Evolutionary conservation across 1,140 invertebrate genomes (phyloP).

Genomic region (Brachionus koreanus): DNA sequence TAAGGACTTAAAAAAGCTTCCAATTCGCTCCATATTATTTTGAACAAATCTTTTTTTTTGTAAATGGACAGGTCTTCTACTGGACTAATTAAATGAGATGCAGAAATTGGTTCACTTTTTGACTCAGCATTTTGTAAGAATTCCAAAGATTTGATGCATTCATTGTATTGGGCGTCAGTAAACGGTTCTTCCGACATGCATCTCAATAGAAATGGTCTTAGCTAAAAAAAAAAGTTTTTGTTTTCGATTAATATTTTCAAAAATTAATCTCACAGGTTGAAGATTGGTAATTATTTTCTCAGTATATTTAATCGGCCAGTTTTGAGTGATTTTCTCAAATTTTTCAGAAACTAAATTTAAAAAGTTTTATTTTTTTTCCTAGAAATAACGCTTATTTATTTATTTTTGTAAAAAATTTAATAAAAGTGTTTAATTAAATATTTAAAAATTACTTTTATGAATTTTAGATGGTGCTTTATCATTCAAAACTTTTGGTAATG

Average conservation of each 20-base stretch:
- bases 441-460: constrained; percentile 55
- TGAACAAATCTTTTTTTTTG: constrained; percentile 14
- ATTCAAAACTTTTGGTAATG: constrained; percentile 65
- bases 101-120: not conserved
- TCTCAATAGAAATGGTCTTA: not conserved
- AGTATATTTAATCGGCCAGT: constrained; percentile 87
- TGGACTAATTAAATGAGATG: not conserved
- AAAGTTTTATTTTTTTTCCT: too few relatives aligned
- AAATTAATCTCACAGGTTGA: constrained; percentile 65
- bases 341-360: constrained; percentile 63
- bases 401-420: too few relatives aligned
- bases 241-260: not conserved
- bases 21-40: constrained; percentile 26
- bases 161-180: constrained; percentile 22
- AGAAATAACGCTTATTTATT: too few relatives aligned
- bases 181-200: constrained; percentile 6
- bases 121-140: constrained; percentile 33
- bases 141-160: constrained; percentile 39
- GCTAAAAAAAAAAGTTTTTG: not conserved
- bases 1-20: not conserved
- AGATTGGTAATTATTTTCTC: constrained; percentile 84
- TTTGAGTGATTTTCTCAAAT: constrained; percentile 73
- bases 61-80: not conserved
- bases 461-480: constrained; percentile 46
- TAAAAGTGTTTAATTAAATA: too few relatives aligned